Conservation (phyloP, 2,113 vertebrate genomes). For the Sander vitreus region DNA sequence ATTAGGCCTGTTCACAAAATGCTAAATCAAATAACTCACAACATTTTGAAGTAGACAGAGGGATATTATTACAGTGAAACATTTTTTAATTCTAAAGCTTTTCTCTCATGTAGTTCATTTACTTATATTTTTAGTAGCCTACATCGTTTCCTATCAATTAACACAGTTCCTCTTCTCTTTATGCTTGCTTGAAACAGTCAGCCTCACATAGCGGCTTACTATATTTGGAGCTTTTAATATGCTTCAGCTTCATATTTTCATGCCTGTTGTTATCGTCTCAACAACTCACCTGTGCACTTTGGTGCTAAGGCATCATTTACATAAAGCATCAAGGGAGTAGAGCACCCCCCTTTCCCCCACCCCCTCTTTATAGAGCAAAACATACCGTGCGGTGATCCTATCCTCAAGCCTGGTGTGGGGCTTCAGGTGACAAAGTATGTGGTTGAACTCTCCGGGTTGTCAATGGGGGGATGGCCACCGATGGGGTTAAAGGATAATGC, state of each 20-base stretch:
- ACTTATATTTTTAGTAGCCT: neutral
- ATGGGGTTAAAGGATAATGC: conserved; percentile 87
- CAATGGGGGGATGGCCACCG: conserved; percentile 80
- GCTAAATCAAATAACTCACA: neutral
- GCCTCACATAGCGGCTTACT: conserved; percentile 3
- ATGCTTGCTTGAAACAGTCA: neutral
- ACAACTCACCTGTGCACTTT: conserved; percentile 69
- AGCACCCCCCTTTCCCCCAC: neutral
- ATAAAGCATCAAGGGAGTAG: conserved; percentile 62
- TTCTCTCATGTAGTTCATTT: neutral
- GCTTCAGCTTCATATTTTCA: conserved; percentile 33
- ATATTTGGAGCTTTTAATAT: conserved; percentile 13
- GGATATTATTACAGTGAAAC: neutral
- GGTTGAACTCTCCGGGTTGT: conserved; percentile 81
- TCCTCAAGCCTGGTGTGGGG: conserved; percentile 57
- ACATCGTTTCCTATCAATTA: neutral
- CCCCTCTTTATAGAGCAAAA: conserved; percentile 13
- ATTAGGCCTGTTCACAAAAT: conserved; percentile 5
- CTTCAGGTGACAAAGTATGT: conserved; percentile 82
- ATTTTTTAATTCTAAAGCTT: neutral
- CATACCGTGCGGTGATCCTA: conserved; percentile 50
- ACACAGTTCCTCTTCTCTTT: conserved; percentile 2
- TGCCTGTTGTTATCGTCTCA: conserved; percentile 44
- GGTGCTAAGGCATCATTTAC: conserved; percentile 71
- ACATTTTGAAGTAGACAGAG: conserved; percentile 5